Percentiles rank a stretch among this genome's conserved stretches.
Evolutionary conservation across 1,140 invertebrate genomes (phyloP).

Genomic region (Macrobrachium rosenbergii): DNA sequence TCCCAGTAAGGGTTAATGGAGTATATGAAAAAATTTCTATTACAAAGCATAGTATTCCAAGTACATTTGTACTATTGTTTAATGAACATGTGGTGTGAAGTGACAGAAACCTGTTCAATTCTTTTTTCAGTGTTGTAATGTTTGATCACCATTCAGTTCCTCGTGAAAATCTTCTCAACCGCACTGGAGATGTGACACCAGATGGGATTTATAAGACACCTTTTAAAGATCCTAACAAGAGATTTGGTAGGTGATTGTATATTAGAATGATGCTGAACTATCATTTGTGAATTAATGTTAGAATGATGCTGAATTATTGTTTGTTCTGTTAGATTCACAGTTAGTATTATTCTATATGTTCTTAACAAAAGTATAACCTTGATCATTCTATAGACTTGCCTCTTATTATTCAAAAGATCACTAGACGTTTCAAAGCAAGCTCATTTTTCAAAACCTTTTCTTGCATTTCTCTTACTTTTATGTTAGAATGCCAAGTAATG

Average conservation of each 20-base stretch:
- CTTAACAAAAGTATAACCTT: no score
- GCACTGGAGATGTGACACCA: slow-evolving; percentile 86
- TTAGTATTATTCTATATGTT: no score
- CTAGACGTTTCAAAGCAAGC: no score
- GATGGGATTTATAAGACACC: slow-evolving; percentile 83
- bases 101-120: slow-evolving; percentile 31
- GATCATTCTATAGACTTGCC: no score
- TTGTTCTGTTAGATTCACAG: no score
- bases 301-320: not conserved
- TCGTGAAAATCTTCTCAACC: slow-evolving; percentile 85
- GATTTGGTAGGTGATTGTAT: slow-evolving; percentile 74
- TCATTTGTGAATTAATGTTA: not conserved
- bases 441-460: no score
- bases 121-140: slow-evolving; percentile 80
- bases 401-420: no score
- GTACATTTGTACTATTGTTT: not conserved
- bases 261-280: not conserved
- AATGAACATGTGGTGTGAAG: not conserved
- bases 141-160: slow-evolving; percentile 90
- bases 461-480: no score
- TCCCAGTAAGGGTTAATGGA: no score
- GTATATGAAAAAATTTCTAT: no score
- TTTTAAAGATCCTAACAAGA: slow-evolving; percentile 82
- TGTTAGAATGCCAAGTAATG: no score
- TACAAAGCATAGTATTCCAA: no score